phyloP scores from a whole-genome alignment of 2,888 invertebrate genomes.

The Heteropelma amictum region DNA sequence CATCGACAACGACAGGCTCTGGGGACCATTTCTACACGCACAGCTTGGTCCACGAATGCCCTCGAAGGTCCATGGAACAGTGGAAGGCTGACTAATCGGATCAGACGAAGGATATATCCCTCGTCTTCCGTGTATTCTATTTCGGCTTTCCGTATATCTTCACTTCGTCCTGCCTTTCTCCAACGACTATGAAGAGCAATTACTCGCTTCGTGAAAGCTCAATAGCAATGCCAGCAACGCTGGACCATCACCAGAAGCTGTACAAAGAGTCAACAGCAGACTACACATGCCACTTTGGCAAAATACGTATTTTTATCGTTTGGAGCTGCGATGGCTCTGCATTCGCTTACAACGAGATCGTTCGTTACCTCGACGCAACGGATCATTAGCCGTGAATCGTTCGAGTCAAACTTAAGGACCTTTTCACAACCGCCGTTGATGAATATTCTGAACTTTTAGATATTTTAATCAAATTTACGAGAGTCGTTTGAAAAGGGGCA shows the following conservation, averaged over 20 bases:
- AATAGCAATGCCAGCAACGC: constrained; percentile 49
- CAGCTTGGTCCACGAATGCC: constrained; percentile 39
- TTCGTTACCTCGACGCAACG: no score
- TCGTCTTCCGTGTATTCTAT: constrained; percentile 20
- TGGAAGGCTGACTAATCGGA: constrained; percentile 53
- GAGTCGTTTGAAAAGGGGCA: neutral
- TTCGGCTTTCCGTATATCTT: constrained; percentile 26
- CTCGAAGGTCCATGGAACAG: constrained; percentile 48
- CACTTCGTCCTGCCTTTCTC: neutral
- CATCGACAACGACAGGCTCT: constrained; percentile 15
- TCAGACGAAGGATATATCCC: constrained; percentile 41
- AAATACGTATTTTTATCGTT: no score
- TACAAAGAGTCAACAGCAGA: constrained; percentile 41
- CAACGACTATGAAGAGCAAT: constrained; percentile 57
- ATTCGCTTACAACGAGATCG: no score
- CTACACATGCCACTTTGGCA: neutral
- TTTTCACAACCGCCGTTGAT: no score
- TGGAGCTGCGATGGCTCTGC: no score
- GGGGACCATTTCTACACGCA: neutral
- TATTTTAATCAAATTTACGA: no score
- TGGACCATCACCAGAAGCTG: constrained; percentile 43
- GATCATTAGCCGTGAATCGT: no score
- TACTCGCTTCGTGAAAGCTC: constrained; percentile 56
- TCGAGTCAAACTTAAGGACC: no score
- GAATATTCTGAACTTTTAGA: no score